A percentile compares a stretch with the other conserved stretches of the same genome.
These are phyloP conservation scores for Gallinago media DNA, from an alignment of 2,113 vertebrate species.

Conservation along the genomic window DNA sequence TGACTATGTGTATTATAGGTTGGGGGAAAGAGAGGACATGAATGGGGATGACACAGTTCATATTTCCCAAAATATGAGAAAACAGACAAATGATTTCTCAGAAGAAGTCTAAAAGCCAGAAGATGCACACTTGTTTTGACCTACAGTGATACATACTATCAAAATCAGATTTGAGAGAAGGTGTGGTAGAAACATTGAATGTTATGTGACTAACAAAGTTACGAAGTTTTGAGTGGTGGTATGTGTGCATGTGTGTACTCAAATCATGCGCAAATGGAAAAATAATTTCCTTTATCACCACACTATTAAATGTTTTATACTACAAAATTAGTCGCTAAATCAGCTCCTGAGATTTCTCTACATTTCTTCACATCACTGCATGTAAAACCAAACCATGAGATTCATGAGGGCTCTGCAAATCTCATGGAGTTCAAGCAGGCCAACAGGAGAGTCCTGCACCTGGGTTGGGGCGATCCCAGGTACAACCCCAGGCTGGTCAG, in stretches of 20 bases:
- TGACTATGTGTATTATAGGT: background rate
- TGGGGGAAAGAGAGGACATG: fast-evolving
- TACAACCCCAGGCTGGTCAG: no score
- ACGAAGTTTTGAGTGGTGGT: background rate
- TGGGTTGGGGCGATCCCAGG: no score
- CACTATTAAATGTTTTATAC: background rate
- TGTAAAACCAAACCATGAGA: background rate
- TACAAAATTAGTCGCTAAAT: background rate
- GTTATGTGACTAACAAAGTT: background rate
- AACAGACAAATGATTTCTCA: background rate
- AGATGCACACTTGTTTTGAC: background rate
- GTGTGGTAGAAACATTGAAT: background rate
- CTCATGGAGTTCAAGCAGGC: no score
- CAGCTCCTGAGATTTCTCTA: background rate
- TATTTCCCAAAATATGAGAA: background rate
- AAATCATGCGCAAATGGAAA: background rate
- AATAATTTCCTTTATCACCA: background rate
- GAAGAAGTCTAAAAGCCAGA: background rate
- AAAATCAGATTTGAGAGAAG: background rate
- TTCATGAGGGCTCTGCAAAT: background rate
- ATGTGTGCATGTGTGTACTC: background rate
- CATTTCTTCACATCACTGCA: background rate
- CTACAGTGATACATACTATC: background rate
- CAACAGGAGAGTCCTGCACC: no score
- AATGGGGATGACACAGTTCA: background rate